These are phyloP conservation scores for Campylomormyrus tamandua DNA, from an alignment of 2,113 vertebrate genomes.

Conservation along the genomic window DNA sequence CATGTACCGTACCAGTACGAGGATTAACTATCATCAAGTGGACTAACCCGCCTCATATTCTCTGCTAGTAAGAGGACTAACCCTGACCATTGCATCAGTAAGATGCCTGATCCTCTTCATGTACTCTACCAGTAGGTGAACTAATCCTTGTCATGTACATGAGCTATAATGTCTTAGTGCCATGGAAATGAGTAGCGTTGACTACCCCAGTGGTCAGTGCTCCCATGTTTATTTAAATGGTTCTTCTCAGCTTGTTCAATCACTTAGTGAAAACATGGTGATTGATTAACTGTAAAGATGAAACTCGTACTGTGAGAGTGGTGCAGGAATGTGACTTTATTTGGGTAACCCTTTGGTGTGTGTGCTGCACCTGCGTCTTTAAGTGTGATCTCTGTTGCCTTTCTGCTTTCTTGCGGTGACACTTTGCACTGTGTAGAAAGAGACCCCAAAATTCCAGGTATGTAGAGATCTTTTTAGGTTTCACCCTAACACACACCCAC, in stretches of 20 bases:
- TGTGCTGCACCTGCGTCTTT: neutral
- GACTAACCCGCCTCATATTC: neutral
- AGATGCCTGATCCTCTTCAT: neutral
- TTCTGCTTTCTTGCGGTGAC: conserved; percentile 51
- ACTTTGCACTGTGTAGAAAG: conserved; percentile 43
- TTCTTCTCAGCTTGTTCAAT: neutral
- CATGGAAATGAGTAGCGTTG: neutral
- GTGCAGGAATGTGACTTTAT: neutral
- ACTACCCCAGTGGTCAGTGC: neutral
- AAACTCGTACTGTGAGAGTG: neutral
- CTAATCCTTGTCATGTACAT: neutral
- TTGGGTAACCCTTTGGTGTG: neutral
- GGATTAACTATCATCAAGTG: neutral
- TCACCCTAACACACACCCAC: too few relatives aligned
- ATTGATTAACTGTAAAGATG: neutral
- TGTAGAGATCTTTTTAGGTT: conserved; percentile 25
- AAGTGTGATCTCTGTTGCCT: conserved; percentile 35
- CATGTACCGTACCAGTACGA: neutral
- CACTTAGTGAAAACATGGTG: neutral
- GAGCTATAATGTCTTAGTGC: neutral
- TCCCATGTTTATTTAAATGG: neutral
- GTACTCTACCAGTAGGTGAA: neutral
- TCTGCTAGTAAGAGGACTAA: neutral
- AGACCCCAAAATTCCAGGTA: conserved; percentile 57
- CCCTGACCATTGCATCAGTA: neutral